phyloP scores from a whole-genome alignment of 1,140 invertebrate species.

The Aphelinus atriplicis region DNA sequence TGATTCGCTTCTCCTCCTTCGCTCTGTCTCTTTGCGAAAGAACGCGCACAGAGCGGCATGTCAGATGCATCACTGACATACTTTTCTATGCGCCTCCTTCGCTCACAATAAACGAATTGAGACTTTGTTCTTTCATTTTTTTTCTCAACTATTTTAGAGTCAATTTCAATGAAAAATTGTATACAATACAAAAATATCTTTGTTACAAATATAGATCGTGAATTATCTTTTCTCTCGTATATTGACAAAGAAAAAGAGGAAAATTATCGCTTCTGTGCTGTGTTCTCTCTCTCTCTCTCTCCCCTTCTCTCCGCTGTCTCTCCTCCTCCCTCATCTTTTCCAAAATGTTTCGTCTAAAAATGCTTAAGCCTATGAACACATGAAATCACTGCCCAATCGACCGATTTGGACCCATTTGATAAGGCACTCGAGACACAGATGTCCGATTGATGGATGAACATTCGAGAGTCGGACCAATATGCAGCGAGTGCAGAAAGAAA shows the following conservation, averaged over 20 bases:
- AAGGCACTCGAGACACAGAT: conserved; percentile 59
- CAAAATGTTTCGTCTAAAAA: conserved; percentile 39
- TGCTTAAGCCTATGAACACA: conserved; percentile 68
- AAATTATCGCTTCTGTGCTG: background rate
- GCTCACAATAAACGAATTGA: too few species aligned
- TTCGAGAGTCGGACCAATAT: conserved; percentile 20
- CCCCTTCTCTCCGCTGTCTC: conserved; percentile 27
- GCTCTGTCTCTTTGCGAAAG: conserved; percentile 4
- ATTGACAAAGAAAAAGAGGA: background rate
- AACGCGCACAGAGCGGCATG: background rate
- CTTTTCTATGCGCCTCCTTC: conserved; percentile 1
- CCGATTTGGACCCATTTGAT: conserved; percentile 63
- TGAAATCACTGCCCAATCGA: conserved; percentile 67
- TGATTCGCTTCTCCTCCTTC: conserved; percentile 14
- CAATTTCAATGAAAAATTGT: too few species aligned
- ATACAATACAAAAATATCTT: too few species aligned
- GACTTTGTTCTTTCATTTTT: too few species aligned
- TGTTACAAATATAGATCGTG: too few species aligned
- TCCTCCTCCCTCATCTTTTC: conserved; percentile 15
- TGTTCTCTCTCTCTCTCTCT: background rate
- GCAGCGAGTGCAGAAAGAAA: conserved; percentile 24
- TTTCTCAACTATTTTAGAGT: too few species aligned
- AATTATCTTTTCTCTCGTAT: too few species aligned
- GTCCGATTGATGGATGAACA: conserved; percentile 36
- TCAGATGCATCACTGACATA: too few species aligned